Evolutionary conservation across 2,888 invertebrate species (phyloP).

Genomic region (Nomada flava): DNA sequence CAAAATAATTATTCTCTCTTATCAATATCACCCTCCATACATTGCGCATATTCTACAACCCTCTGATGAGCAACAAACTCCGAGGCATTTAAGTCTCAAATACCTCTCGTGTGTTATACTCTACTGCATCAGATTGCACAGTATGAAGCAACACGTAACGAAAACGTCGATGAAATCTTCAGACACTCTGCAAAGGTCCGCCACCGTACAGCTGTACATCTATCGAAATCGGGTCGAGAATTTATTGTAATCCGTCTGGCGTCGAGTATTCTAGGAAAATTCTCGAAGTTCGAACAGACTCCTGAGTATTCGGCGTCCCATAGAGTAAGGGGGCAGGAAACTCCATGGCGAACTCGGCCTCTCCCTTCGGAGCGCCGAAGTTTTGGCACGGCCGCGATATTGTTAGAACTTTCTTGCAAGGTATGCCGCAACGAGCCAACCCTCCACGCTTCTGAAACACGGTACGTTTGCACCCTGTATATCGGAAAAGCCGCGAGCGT

Average conservation of each 20-base stretch:
- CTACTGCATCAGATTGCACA: too few relatives aligned
- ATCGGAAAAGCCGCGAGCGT: conserved; percentile 55
- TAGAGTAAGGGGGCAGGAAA: conserved; percentile 55
- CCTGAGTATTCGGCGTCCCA: conserved; percentile 66
- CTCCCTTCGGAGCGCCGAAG: conserved; percentile 61
- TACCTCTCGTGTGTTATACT: too few relatives aligned
- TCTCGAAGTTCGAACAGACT: conserved; percentile 73
- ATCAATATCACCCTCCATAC: too few relatives aligned
- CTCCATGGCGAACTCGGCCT: conserved; percentile 54
- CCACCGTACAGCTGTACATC: conserved; percentile 27
- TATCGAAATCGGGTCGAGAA: conserved; percentile 50
- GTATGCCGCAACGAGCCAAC: conserved; percentile 66
- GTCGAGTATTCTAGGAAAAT: conserved; percentile 73
- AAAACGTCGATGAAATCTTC: conserved; percentile 9
- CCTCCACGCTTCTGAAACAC: conserved; percentile 27
- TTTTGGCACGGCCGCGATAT: conserved; percentile 72
- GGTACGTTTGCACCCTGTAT: conserved; percentile 62
- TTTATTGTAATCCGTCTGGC: conserved; percentile 73
- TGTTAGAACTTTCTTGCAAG: conserved; percentile 77
- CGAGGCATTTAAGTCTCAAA: too few relatives aligned
- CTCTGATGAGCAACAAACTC: too few relatives aligned
- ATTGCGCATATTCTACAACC: too few relatives aligned
- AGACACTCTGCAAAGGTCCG: background rate
- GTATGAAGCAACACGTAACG: background rate
- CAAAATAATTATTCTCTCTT: too few relatives aligned